Conservation (phyloP, 2,113 vertebrate genomes). For the Pelmatolapia mariae region DNA sequence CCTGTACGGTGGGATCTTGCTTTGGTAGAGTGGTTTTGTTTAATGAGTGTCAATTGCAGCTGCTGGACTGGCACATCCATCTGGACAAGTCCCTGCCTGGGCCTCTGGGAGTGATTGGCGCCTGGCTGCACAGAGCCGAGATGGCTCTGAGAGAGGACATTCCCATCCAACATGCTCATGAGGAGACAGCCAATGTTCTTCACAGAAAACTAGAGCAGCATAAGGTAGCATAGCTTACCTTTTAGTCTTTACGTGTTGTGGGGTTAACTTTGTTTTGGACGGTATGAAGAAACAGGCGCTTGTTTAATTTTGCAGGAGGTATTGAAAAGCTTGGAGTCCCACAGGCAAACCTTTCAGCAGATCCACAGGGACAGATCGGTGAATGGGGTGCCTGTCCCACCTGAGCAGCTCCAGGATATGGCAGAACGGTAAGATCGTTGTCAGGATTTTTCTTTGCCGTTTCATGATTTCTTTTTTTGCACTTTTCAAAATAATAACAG, state of each 20-base stretch:
- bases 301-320: constrained; percentile 78
- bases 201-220: constrained; percentile 89
- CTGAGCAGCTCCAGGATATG: constrained; percentile 96
- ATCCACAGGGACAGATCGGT: constrained; percentile 89
- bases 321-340: constrained; percentile 85
- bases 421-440: constrained; percentile 81
- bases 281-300: background rate
- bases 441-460: background rate
- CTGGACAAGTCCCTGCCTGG: constrained; percentile 93
- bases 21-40: background rate
- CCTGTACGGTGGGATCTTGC: background rate
- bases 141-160: constrained; percentile 88
- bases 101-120: constrained; percentile 89
- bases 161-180: constrained; percentile 84
- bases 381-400: constrained; percentile 90
- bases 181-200: constrained; percentile 90
- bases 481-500: background rate
- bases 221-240: constrained; percentile 71
- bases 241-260: background rate
- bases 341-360: constrained; percentile 91
- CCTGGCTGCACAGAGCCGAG: constrained; percentile 91
- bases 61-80: constrained; percentile 91
- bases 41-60: constrained; percentile 67
- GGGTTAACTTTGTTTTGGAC: background rate
- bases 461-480: background rate